Percentiles rank a stretch among this genome's conserved stretches.
phyloP scores from a whole-genome alignment of 2,113 vertebrate genomes.

The Xenopus borealis region DNA sequence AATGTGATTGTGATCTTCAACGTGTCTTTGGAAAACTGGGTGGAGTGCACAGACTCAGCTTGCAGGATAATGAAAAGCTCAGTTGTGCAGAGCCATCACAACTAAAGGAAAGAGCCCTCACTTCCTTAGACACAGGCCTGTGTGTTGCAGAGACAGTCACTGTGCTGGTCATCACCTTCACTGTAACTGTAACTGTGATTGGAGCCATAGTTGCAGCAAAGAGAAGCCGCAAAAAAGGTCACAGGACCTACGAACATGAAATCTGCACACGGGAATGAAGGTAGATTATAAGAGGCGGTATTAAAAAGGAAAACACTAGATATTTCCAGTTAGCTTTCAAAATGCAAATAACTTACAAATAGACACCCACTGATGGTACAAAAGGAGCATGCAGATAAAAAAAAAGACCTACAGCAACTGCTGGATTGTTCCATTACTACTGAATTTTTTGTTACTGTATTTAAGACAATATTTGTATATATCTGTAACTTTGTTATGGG shows the following conservation, averaged over 20 bases:
- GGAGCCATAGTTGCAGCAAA: slow-evolving; percentile 74
- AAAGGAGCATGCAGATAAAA: too few relatives aligned
- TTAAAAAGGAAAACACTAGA: too few relatives aligned
- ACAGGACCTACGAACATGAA: slow-evolving; percentile 60
- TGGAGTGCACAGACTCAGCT: slow-evolving; percentile 65
- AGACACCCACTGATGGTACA: too few relatives aligned
- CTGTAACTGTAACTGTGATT: slow-evolving; percentile 71
- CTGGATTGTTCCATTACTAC: too few relatives aligned
- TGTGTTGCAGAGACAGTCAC: slow-evolving; percentile 76
- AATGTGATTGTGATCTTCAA: slow-evolving; percentile 78
- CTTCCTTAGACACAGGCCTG: slow-evolving; percentile 63
- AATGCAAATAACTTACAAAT: too few relatives aligned
- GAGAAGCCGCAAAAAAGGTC: slow-evolving; percentile 68
- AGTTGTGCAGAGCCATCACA: slow-evolving; percentile 59
- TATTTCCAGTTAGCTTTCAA: too few relatives aligned
- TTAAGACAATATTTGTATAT: too few relatives aligned
- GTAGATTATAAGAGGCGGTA: too few relatives aligned
- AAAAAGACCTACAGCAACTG: too few relatives aligned
- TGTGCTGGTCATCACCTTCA: slow-evolving; percentile 73
- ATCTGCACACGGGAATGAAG: slow-evolving; percentile 56
- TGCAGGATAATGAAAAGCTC: slow-evolving; percentile 72
- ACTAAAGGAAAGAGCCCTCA: slow-evolving; percentile 55
- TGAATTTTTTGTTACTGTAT: too few relatives aligned
- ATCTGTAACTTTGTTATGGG: too few relatives aligned
- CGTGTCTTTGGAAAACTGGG: slow-evolving; percentile 72